Base-by-base conservation (phyloP, 2,888 invertebrate species). In the Kryphioiulus occultus region DNA sequence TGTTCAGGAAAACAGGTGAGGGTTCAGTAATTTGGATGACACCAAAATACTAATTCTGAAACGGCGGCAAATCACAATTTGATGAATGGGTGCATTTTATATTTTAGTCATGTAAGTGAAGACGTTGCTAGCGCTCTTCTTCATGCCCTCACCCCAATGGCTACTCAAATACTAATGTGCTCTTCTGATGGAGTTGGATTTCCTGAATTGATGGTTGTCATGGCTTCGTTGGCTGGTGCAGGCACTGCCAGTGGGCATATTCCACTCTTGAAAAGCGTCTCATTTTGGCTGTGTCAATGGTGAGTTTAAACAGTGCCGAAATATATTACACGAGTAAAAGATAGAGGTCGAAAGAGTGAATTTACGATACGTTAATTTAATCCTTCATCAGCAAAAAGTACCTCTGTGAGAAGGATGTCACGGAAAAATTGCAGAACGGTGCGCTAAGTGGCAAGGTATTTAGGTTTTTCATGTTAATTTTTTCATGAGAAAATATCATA, bases 191-290 rank as follows among this genome's bases (percentile, higher is more conserved):
- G 94, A 0, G 93, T 93, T n/a, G 95, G 95, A n/a, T 96, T 96
- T 91, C 94, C 95, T 0, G 96, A 96, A 90, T 92, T 96, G 10
- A 94, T 96, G 93, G 93, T 94, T 88, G 95, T 96, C 5, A 95
- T 96, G 96, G 95, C 95, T 1, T 95, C 95, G 85, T 91, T 98
- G 89, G 98, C 98, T 0, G 97, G 97, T 92, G 96, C 96, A 30
- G 96, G 96, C 30, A 93, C 94, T 5, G 96, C 96, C 39, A 93
- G 94, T 85, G 97, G 98, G 0, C 98, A 98, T 91, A 93, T 94
- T 1, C 94, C 94, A 39, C 92, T 98, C 26, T 97, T 98, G 92
- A 95, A 95, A 53, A 96, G 97, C 0, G 94, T 94, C 15, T 95
- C 95, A 0, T 94, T 94, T 68, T 98, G 98, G 98, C 94, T 98